These are phyloP conservation scores for Bufo gargarizans DNA, from an alignment of 2,113 vertebrate species.

Conservation along the genomic window DNA sequence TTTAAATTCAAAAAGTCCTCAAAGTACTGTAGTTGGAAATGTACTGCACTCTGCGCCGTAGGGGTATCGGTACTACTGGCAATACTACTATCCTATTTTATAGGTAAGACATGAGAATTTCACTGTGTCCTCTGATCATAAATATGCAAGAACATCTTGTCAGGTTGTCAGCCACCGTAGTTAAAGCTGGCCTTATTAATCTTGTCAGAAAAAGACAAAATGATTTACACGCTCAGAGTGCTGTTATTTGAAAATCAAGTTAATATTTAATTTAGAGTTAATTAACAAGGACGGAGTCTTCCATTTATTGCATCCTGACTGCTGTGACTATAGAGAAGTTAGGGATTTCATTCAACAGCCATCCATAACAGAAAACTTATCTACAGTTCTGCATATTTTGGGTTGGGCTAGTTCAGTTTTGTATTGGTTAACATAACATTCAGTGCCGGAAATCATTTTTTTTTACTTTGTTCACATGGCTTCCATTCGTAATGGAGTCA, in stretches of 20 bases:
- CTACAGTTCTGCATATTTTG: neutral
- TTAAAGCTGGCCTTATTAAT: slow-evolving; percentile 1
- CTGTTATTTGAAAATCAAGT: slow-evolving; percentile 42
- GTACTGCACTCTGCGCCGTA: slow-evolving; percentile 93
- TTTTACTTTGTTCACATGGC: neutral
- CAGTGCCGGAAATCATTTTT: neutral
- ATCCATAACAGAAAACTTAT: neutral
- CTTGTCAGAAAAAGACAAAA: slow-evolving; percentile 19
- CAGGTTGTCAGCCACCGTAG: slow-evolving; percentile 10
- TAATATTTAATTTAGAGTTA: slow-evolving; percentile 44
- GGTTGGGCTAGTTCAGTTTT: neutral
- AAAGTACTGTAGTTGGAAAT: slow-evolving; percentile 97
- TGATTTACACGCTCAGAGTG: slow-evolving; percentile 22
- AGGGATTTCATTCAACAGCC: slow-evolving; percentile 1
- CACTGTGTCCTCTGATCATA: neutral
- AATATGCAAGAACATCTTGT: neutral
- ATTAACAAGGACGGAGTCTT: slow-evolving; percentile 36
- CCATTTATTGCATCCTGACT: slow-evolving; percentile 4
- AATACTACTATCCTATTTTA: slow-evolving; percentile 93
- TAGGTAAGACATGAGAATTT: slow-evolving; percentile 78
- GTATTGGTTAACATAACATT: neutral
- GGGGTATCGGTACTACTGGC: slow-evolving; percentile 92
- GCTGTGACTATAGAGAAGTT: neutral
- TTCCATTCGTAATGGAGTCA: neutral
- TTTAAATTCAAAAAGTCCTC: slow-evolving; percentile 99